Conservation (phyloP, 2,888 invertebrate species). For the Timema cristinae region DNA sequence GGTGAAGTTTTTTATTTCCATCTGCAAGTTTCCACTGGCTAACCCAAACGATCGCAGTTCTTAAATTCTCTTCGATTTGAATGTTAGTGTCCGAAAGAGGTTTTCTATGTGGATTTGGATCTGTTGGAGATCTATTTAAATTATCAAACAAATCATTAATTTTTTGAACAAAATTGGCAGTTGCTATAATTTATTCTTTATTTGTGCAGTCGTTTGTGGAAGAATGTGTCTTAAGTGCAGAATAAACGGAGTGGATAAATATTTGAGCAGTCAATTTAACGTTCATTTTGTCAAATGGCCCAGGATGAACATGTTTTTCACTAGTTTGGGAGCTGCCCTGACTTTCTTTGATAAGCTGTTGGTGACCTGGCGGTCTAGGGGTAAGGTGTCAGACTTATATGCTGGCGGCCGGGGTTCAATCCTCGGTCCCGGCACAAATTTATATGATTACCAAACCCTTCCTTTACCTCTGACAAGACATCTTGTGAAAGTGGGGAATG, state of each 20-base stretch:
- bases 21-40: background rate
- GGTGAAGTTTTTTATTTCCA: conserved; percentile 1
- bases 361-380: too few species aligned
- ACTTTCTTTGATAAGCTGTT: conserved; percentile 27
- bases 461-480: too few species aligned
- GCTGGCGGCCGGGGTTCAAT: too few species aligned
- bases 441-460: too few species aligned
- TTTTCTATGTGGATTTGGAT: conserved; percentile 13
- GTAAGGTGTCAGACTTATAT: too few species aligned
- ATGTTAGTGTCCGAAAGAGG: background rate
- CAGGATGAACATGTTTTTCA: conserved; percentile 32
- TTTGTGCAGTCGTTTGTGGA: background rate
- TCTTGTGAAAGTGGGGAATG: too few species aligned
- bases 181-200: conserved; percentile 21
- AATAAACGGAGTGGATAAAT: conserved; percentile 34
- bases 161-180: conserved; percentile 32
- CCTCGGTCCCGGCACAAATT: too few species aligned
- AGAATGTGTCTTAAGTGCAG: conserved; percentile 20
- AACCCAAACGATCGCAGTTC: background rate
- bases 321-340: conserved; percentile 35
- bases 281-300: conserved; percentile 34
- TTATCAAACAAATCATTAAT: too few species aligned
- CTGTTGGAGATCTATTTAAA: conserved; percentile 29
- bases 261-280: conserved; percentile 34
- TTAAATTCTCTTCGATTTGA: background rate